Base-by-base conservation (phyloP, 1,140 invertebrate species). In the Brachionus plicatilis region DNA sequence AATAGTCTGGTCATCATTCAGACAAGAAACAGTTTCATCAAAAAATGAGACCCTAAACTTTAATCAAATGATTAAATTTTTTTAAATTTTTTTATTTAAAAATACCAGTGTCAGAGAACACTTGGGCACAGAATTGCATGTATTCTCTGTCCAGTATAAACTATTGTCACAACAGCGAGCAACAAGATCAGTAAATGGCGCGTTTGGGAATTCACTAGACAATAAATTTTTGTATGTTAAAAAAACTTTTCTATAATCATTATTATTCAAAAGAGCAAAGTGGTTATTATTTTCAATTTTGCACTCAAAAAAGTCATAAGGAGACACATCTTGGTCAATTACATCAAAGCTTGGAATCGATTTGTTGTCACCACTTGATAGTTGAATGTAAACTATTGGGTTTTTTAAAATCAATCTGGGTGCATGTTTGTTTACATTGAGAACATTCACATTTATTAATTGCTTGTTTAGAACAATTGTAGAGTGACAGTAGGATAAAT, bases 261-360 rank as follows among this genome's bases (percentile, higher is more conserved):
- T 68, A 33, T 82, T 60, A 68, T 82, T 82, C 11, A 82, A n/a
- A 0, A 82, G 33, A 33, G 50, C 33, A 82, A 82, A 82, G 5
- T 47, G 37, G 17, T 65, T 45, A 27, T 82, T 47, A 12, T 68
- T 68, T 65, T 65, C 60, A 20, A 82, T 60, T 27, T n/a, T 45
- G 33, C 79, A 82, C 11, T 60, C 29, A 17, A 82, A 82, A 41
- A 43, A 60, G 37, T 82, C 60, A 82, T 33, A 82, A 20, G 79
- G 79, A n/a, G 79, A 60, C 20, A 41, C 11, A 60, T 82, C 79
- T 9, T 82, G 33, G 29, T 82, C 79, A 29, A 43, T 29, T 2
- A 82, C 60, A 65, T 82, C 53, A 82, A 82, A 82, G n/a, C 24
- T 60, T 24, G 43, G 33, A 37, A 68, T 65, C 29, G 79, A 82